Evolutionary conservation across 2,797 vertebrate species (phyloP).

Genomic region (Adrianichthys oophorus): DNA sequence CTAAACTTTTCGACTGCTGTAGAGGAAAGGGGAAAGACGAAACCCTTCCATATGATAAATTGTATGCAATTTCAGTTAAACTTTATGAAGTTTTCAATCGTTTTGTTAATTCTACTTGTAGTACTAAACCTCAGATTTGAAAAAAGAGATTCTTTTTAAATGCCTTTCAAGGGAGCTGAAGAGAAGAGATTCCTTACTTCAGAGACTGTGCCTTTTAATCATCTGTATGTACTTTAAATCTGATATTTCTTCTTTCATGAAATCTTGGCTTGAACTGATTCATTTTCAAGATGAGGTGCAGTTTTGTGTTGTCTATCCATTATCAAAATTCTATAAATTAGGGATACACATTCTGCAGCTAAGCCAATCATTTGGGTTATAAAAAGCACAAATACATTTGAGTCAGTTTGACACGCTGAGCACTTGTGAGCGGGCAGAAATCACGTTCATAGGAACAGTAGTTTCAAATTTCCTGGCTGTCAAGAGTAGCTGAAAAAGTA

Average conservation of each 20-base stretch:
- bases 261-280: slow-evolving; percentile 10
- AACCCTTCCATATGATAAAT: too few species aligned
- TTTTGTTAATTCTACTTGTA: too few species aligned
- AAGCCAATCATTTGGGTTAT: slow-evolving; percentile 1
- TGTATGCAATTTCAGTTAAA: too few species aligned
- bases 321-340: slow-evolving; percentile 16
- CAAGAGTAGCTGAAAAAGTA: slow-evolving; percentile 38
- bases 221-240: too few species aligned
- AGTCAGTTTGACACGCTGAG: slow-evolving; percentile 4
- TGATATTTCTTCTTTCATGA: neutral
- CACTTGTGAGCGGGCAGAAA: neutral
- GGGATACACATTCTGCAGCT: neutral
- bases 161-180: too few species aligned
- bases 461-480: slow-evolving; percentile 38
- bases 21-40: too few species aligned
- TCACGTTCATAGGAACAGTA: slow-evolving; percentile 20
- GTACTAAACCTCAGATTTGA: too few species aligned
- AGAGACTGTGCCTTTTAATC: too few species aligned
- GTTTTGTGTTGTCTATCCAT: slow-evolving; percentile 7
- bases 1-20: too few species aligned
- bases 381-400: slow-evolving; percentile 22
- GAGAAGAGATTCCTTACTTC: too few species aligned
- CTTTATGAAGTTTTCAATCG: too few species aligned
- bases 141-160: too few species aligned
- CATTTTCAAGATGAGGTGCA: neutral